Conservation (phyloP, 2,888 invertebrate genomes). For the Leptopterna dolabrata region DNA sequence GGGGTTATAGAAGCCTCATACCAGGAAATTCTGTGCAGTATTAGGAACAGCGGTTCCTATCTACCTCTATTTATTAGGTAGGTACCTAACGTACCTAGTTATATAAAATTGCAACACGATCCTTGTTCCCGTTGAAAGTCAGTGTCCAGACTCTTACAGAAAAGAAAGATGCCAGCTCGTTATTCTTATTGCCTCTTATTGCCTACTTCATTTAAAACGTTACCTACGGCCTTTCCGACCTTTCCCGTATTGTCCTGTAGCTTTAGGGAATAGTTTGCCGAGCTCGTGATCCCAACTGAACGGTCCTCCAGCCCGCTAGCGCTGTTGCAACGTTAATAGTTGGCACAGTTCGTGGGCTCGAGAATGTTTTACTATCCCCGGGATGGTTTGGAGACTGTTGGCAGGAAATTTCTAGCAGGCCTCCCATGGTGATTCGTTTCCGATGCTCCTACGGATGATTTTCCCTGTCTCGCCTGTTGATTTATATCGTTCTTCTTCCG, state of each 20-base stretch:
- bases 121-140: too few species aligned
- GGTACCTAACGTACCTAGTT: too few species aligned
- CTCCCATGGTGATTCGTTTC: neutral
- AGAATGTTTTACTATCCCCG: neutral
- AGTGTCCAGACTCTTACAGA: too few species aligned
- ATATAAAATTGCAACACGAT: too few species aligned
- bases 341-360: neutral
- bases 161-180: too few species aligned
- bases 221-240: neutral
- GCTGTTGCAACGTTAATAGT: neutral
- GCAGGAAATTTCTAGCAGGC: neutral
- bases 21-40: too few species aligned
- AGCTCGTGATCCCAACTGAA: neutral
- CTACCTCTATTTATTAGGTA: too few species aligned
- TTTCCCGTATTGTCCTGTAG: neutral
- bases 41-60: too few species aligned
- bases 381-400: neutral
- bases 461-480: neutral
- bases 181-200: too few species aligned
- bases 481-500: slow-evolving; percentile 21
- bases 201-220: too few species aligned
- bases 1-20: too few species aligned
- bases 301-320: slow-evolving; percentile 22
- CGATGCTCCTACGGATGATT: neutral
- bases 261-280: neutral